These are phyloP conservation scores for Spatulosminthurus flaviceps DNA, from an alignment of 2,888 invertebrate genomes.

Conservation along the genomic window DNA sequence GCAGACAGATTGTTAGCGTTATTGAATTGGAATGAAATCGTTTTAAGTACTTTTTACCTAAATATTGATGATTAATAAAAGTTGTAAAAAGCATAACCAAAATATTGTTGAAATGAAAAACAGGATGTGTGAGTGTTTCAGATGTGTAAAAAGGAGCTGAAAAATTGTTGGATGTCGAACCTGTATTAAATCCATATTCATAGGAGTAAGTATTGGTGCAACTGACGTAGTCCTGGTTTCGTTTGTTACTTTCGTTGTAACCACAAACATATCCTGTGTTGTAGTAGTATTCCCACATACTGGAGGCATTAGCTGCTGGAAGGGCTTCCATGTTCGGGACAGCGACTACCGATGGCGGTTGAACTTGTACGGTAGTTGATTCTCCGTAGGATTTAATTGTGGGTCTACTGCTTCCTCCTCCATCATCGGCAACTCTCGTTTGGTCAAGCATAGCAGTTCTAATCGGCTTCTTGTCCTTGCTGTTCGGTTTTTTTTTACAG, in stretches of 20 bases:
- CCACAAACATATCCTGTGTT: slow-evolving; percentile 3
- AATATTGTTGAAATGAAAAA: no score
- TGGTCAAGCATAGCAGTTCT: no score
- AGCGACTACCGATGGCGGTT: neutral
- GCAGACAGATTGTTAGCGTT: no score
- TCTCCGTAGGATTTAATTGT: neutral
- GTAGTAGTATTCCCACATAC: slow-evolving; percentile 22
- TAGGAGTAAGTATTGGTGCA: slow-evolving; percentile 24
- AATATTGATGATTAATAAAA: no score
- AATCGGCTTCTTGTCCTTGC: neutral
- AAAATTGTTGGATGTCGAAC: no score
- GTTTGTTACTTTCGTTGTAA: slow-evolving; percentile 28
- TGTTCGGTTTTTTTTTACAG: neutral
- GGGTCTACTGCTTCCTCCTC: no score
- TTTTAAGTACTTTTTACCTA: no score
- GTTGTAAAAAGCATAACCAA: no score
- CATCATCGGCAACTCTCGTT: no score
- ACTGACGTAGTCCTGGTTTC: slow-evolving; percentile 21
- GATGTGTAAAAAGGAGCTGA: no score
- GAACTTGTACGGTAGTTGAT: neutral
- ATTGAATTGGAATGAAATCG: no score
- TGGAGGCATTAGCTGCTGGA: neutral
- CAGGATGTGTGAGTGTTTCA: no score
- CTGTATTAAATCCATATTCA: slow-evolving; percentile 23
- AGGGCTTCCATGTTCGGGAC: neutral